phyloP scores from a whole-genome alignment of 2,113 vertebrate species.

The Chaetorhynchus papuensis region DNA sequence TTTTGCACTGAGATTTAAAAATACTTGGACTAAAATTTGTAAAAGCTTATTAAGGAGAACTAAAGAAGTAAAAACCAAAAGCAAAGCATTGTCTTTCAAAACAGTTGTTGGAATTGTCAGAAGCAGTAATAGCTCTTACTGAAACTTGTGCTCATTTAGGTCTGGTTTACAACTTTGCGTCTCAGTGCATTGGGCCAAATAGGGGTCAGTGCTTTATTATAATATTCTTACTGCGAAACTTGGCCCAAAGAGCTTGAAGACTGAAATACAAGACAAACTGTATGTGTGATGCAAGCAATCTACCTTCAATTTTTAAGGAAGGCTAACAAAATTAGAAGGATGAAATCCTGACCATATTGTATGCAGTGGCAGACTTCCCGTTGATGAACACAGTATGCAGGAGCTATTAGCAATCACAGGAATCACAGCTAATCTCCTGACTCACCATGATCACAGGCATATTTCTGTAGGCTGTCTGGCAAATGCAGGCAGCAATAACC shows the following conservation, averaged over 20 bases:
- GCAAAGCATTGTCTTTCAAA: not conserved
- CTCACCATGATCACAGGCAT: not conserved
- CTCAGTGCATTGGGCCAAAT: not conserved
- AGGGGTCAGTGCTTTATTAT: not conserved
- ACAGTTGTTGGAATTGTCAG: not conserved
- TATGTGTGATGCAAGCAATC: not conserved
- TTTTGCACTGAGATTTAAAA: not conserved
- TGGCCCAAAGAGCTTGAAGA: not conserved
- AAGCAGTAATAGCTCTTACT: not conserved
- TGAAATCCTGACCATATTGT: not conserved
- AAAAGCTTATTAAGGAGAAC: not conserved
- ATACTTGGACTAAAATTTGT: not conserved
- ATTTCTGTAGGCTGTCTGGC: not conserved
- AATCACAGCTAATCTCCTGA: slow-evolving; percentile 19
- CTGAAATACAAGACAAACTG: not conserved
- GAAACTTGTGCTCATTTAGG: not conserved
- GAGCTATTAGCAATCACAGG: slow-evolving; percentile 1
- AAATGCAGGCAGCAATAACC: not conserved
- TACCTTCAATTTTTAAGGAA: not conserved
- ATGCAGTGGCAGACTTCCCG: not conserved
- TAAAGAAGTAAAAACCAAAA: not conserved
- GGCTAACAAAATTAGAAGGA: not conserved
- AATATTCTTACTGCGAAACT: not conserved
- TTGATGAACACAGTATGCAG: not conserved
- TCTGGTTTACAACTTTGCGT: not conserved